Evolutionary conservation across 1,140 invertebrate species (phyloP).

Genomic region (Papilio machaon): DNA sequence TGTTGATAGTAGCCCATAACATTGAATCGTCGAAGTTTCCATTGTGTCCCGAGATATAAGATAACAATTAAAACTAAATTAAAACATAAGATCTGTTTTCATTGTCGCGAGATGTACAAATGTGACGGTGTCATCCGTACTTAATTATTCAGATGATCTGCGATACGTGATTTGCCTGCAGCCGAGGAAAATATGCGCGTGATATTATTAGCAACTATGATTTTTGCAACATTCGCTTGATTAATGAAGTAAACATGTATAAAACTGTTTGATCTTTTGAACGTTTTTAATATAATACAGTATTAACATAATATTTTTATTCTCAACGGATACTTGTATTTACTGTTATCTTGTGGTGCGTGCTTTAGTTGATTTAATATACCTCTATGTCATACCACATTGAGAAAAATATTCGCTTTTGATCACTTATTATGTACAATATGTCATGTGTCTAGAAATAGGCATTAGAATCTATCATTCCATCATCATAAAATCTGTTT

Average conservation of each 20-base stretch:
- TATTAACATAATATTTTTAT: slow-evolving; percentile 11
- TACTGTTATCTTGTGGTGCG: neutral
- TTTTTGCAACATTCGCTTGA: slow-evolving; percentile 20
- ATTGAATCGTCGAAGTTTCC: neutral
- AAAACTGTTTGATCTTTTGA: neutral
- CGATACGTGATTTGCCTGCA: slow-evolving; percentile 33
- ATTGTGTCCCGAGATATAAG: neutral
- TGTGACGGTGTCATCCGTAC: neutral
- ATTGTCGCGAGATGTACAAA: slow-evolving; percentile 24
- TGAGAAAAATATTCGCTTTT: neutral
- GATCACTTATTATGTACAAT: neutral
- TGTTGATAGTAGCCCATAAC: slow-evolving; percentile 1
- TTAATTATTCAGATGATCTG: slow-evolving; percentile 14
- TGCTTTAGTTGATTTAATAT: neutral
- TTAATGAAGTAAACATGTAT: slow-evolving; percentile 7
- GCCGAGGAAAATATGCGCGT: slow-evolving; percentile 2
- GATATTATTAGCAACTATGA: slow-evolving; percentile 1
- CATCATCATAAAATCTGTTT: neutral
- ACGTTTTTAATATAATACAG: neutral
- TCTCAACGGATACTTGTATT: neutral
- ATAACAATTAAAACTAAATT: slow-evolving; percentile 3
- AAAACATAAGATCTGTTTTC: neutral
- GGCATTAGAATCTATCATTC: neutral
- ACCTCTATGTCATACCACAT: neutral
- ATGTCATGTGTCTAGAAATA: neutral